These are phyloP conservation scores for Andrena minutula DNA, from an alignment of 2,888 invertebrate genomes.

Conservation along the genomic window DNA sequence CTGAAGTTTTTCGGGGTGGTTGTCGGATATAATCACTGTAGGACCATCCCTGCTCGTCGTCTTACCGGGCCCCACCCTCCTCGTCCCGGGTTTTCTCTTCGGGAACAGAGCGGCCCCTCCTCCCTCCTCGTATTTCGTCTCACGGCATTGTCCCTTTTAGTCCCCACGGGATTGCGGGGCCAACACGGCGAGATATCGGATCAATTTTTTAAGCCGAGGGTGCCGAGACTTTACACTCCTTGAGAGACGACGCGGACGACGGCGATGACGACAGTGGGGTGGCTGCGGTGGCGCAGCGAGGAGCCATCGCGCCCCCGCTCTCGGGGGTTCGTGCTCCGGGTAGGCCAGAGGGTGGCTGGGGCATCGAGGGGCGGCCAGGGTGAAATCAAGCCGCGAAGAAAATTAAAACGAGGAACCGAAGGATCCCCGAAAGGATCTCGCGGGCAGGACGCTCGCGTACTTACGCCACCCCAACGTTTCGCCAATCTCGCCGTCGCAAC, in stretches of 20 bases:
- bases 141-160: slow-evolving; percentile 83
- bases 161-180: slow-evolving; percentile 81
- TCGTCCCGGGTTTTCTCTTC: slow-evolving; percentile 57
- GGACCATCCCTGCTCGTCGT: slow-evolving; percentile 65
- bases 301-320: slow-evolving; percentile 46
- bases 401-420: slow-evolving; percentile 83
- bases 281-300: slow-evolving; percentile 40
- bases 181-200: slow-evolving; percentile 85
- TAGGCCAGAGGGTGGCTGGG: slow-evolving; percentile 27
- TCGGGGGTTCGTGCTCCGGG: slow-evolving; percentile 55
- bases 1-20: slow-evolving; percentile 77
- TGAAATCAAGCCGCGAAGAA: slow-evolving; percentile 85
- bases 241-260: slow-evolving; percentile 74
- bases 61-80: slow-evolving; percentile 52
- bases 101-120: slow-evolving; percentile 51
- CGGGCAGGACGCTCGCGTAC: slow-evolving; percentile 65
- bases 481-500: slow-evolving; percentile 51
- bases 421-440: slow-evolving; percentile 75
- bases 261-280: slow-evolving; percentile 49
- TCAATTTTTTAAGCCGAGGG: slow-evolving; percentile 85
- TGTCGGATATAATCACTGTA: slow-evolving; percentile 83
- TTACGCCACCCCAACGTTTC: slow-evolving; percentile 49
- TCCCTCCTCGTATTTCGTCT: slow-evolving; percentile 75
- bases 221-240: slow-evolving; percentile 84
- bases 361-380: slow-evolving; percentile 62